Conservation (phyloP, 2,113 vertebrate genomes). For the Pleuronectes platessa region DNA sequence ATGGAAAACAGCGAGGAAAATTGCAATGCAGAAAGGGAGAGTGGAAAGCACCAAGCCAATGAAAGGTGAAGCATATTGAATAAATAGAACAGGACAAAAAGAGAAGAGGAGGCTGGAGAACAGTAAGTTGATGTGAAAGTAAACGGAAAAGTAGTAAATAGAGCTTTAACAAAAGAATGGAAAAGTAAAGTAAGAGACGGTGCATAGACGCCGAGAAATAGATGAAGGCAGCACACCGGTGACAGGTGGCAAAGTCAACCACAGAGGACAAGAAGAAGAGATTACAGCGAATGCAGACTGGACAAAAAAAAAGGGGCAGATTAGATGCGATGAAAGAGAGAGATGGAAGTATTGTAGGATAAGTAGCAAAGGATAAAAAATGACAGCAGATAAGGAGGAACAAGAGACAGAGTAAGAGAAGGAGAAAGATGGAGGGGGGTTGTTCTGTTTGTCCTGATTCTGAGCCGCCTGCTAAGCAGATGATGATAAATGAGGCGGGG, state of each 20-base stretch:
- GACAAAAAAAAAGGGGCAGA: slow-evolving; percentile 18
- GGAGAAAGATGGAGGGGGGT: slow-evolving; percentile 56
- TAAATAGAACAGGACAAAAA: slow-evolving; percentile 43
- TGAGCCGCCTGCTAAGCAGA: slow-evolving; percentile 76
- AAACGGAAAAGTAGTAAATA: slow-evolving; percentile 39
- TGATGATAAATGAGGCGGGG: slow-evolving; percentile 82
- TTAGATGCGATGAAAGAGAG: slow-evolving; percentile 21
- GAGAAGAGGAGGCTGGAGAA: slow-evolving; percentile 4
- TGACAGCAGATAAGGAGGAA: slow-evolving; percentile 44
- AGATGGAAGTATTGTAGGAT: slow-evolving; percentile 17
- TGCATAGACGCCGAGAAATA: background rate
- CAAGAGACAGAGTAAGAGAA: slow-evolving; percentile 21
- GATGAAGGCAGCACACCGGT: slow-evolving; percentile 5
- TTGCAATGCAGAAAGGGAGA: slow-evolving; percentile 58
- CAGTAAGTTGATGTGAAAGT: slow-evolving; percentile 26
- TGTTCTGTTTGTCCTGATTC: slow-evolving; percentile 79
- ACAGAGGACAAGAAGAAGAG: slow-evolving; percentile 13
- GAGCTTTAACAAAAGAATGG: background rate
- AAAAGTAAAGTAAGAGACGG: slow-evolving; percentile 18
- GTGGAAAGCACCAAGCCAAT: slow-evolving; percentile 46
- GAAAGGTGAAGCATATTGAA: slow-evolving; percentile 40
- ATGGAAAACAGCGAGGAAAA: slow-evolving; percentile 49
- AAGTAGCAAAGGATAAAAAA: slow-evolving; percentile 37
- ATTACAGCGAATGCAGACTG: slow-evolving; percentile 29
- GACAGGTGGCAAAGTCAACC: slow-evolving; percentile 38